Percentiles rank a stretch among this genome's conserved stretches.
phyloP scores from a whole-genome alignment of 2,797 vertebrate species.

The Spheniscus humboldti region DNA sequence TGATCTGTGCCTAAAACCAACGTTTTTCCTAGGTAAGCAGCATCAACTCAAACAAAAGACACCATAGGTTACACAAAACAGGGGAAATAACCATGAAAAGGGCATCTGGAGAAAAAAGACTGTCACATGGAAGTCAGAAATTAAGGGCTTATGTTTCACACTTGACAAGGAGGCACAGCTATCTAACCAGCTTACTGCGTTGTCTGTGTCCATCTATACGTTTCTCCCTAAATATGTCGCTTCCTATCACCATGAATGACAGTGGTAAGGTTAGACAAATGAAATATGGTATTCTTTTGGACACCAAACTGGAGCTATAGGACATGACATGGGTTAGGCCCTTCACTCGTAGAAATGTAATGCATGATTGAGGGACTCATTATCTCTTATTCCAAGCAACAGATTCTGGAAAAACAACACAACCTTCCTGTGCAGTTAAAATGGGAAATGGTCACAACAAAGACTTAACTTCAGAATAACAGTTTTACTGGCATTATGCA shows the following conservation, averaged over 20 bases:
- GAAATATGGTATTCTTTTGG: conserved; percentile 1
- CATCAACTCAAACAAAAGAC: background rate
- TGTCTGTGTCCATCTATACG: background rate
- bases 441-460: conserved; percentile 63
- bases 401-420: conserved; percentile 44
- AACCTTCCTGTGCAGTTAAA: conserved; percentile 53
- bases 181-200: background rate
- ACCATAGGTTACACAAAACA: background rate
- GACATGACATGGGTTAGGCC: background rate
- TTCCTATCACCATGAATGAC: background rate
- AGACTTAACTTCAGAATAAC: conserved; percentile 57
- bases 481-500: conserved; percentile 58
- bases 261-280: background rate
- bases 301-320: background rate
- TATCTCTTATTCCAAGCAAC: conserved; percentile 53
- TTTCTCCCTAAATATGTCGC: conserved; percentile 1
- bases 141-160: background rate
- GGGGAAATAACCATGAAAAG: background rate
- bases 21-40: background rate
- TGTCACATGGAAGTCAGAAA: background rate
- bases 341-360: background rate
- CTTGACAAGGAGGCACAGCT: background rate
- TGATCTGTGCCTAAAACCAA: background rate
- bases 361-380: background rate
- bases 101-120: background rate